A percentile compares a stretch with the other conserved stretches of the same genome.
Conservation (phyloP, 2,113 vertebrate genomes). For the Macquaria ambigua region DNA sequence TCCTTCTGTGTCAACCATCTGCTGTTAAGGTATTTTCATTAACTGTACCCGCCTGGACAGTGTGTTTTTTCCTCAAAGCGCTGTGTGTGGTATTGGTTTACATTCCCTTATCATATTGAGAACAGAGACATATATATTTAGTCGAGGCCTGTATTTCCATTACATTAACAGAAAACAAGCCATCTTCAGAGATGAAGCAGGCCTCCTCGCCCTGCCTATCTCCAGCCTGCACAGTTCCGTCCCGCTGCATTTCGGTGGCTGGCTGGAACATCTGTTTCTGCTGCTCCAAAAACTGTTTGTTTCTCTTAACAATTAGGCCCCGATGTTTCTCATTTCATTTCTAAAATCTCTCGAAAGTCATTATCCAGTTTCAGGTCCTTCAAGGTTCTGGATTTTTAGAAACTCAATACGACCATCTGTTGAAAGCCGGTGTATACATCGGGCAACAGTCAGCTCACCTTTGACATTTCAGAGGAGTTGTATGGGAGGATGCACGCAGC, state of each 20-base stretch:
- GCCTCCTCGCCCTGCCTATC: slow-evolving; percentile 31
- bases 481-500: slow-evolving; percentile 44
- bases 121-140: slow-evolving; percentile 58
- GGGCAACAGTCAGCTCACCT: slow-evolving; percentile 60
- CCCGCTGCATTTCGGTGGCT: slow-evolving; percentile 70
- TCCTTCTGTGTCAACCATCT: slow-evolving; percentile 23
- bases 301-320: slow-evolving; percentile 83
- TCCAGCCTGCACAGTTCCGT: slow-evolving; percentile 40
- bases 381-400: slow-evolving; percentile 68
- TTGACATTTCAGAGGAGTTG: slow-evolving; percentile 55
- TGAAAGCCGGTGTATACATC: slow-evolving; percentile 66
- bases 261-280: slow-evolving; percentile 84
- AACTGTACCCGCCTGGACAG: slow-evolving; percentile 4
- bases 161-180: slow-evolving; percentile 50
- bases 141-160: slow-evolving; percentile 47
- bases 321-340: slow-evolving; percentile 83
- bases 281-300: slow-evolving; percentile 83
- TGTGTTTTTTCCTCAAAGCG: background rate
- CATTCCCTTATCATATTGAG: slow-evolving; percentile 65
- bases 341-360: slow-evolving; percentile 77
- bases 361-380: slow-evolving; percentile 75
- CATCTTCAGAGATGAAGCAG: slow-evolving; percentile 65
- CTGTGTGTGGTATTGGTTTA: slow-evolving; percentile 54
- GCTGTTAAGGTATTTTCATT: slow-evolving; percentile 29
- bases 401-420: slow-evolving; percentile 63